Base-by-base conservation (phyloP, 2,797 vertebrate genomes). In the Enteromius argenteus region DNA sequence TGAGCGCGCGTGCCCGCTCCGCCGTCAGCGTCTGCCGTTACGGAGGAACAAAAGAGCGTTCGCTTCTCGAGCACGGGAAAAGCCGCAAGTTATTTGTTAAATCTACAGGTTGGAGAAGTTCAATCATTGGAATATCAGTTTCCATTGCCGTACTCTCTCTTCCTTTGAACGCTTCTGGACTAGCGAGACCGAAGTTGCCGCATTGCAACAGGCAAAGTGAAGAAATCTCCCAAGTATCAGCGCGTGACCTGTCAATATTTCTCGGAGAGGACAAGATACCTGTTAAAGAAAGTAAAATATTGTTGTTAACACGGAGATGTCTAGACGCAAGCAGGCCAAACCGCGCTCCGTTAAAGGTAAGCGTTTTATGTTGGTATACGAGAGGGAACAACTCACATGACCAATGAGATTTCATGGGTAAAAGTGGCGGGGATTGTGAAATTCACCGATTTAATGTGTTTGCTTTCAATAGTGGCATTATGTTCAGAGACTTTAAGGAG, bases 291-390 rank as follows among this genome's bases (percentile, higher is more conserved):
- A 93, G 90, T 93, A 87, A 90, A 85, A 87, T 90, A 87, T 30
- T 81, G n/a, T 71, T 8, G 23, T 64, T 84, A 86, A 88, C 81
- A 92, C 94, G 92, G 96, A 96, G 92, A 99, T 99, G 97, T 98
- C 97, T 90, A 96, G 98, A 91, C 95, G 98, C 91, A 99, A 99
- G 94, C 98, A 99, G 95, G 97, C 98, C 94, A 99, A 99, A 90
- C 98, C 98, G 87, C 97, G 98, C 91, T 98, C 97, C 89, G 98
- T 99, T 86, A 99, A 99, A 98, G 98, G 97, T 99, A 96, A 97
- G 96, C 87, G 88, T 68, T 75, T 62, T 82, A 87, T 89, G 78
- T 27, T 85, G 69, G 84, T 69, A 51, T 42, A 84, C 84, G 64
- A 56, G 75, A 64, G 81, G 73, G 88, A 90, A 90, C 89, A 73